These are phyloP conservation scores for Antechinus stuartii DNA, from an alignment of 2,113 vertebrate species.

Conservation along the genomic window DNA sequence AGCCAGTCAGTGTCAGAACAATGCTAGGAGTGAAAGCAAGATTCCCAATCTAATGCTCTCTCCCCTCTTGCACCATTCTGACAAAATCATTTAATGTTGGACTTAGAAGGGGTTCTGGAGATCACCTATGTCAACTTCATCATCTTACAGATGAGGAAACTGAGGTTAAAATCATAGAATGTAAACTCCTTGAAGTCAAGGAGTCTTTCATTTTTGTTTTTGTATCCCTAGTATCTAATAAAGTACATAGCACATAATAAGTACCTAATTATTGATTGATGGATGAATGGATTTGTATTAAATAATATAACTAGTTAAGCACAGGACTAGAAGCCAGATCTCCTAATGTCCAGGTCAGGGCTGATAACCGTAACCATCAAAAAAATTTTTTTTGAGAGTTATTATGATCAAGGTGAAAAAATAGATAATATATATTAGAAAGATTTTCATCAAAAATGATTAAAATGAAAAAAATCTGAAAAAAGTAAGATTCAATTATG, in stretches of 20 bases:
- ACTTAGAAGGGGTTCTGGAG: background rate
- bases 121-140: background rate
- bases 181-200: background rate
- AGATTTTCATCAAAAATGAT: background rate
- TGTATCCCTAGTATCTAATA: background rate
- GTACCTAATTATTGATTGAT: background rate
- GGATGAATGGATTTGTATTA: background rate
- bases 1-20: background rate
- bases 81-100: background rate
- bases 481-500: background rate
- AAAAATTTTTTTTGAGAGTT: background rate
- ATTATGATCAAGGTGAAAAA: background rate
- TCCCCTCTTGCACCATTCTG: background rate
- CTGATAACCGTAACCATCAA: background rate
- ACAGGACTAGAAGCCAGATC: background rate
- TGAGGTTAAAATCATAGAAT: background rate
- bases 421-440: background rate
- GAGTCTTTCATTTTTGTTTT: background rate
- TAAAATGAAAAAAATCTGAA: background rate
- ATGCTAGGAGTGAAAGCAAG: background rate
- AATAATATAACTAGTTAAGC: background rate
- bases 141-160: background rate
- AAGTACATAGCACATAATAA: background rate
- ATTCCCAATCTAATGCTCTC: background rate
- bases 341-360: background rate